A percentile compares a stretch with the other conserved stretches of the same genome.
These are phyloP conservation scores for Hirundo rustica DNA, from an alignment of 2,797 vertebrate genomes.

Conservation along the genomic window DNA sequence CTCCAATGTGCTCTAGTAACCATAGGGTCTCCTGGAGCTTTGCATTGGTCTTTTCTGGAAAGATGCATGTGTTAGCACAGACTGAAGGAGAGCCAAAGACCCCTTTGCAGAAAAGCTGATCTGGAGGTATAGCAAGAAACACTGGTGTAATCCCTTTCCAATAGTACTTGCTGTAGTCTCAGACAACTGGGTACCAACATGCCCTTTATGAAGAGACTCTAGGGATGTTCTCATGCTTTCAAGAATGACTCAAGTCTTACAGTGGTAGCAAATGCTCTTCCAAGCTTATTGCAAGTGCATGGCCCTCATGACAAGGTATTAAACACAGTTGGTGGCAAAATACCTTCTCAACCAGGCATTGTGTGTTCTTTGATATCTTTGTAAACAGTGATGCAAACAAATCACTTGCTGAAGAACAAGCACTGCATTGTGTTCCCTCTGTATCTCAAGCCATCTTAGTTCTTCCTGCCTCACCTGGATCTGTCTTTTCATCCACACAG, in stretches of 20 bases:
- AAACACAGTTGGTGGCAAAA: neutral
- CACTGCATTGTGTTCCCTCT: neutral
- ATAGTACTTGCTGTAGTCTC: neutral
- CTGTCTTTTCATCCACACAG: neutral
- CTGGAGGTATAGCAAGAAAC: neutral
- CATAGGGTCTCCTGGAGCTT: neutral
- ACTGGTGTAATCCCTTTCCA: neutral
- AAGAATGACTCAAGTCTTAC: neutral
- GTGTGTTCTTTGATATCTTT: neutral
- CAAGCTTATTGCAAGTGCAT: neutral
- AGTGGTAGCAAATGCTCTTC: neutral
- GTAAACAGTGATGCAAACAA: neutral
- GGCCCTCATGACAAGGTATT: neutral
- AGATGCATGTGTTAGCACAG: neutral
- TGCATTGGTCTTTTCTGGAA: neutral
- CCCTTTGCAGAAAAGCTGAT: neutral
- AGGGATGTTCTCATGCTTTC: neutral
- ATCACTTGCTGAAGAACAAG: neutral
- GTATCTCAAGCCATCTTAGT: neutral
- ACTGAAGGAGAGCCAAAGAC: neutral
- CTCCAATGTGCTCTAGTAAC: neutral
- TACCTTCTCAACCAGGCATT: neutral
- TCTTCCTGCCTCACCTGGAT: neutral
- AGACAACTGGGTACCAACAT: neutral
- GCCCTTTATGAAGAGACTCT: neutral